Evolutionary conservation across 2,113 vertebrate genomes (phyloP), one percentile per base, ranked within the genome.

Genomic region (Anhinga rufa): DNA sequence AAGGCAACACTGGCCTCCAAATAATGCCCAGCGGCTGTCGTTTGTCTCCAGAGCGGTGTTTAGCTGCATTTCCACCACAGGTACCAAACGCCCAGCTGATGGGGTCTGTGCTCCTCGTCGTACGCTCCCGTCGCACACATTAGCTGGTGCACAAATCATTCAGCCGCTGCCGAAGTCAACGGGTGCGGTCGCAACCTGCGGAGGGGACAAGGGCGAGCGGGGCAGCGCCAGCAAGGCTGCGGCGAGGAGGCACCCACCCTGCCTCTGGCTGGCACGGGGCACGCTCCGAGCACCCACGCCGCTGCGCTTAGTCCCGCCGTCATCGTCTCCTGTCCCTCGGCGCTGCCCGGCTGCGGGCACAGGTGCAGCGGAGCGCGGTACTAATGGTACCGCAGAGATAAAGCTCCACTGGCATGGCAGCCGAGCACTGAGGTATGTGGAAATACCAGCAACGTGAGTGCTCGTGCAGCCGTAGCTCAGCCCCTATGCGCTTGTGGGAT

Each of bases 51-150:
- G 26, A 32, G 52, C 0, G 2, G 13, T 15, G 40, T 60, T 71
- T 26, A 55, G 2, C 36, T 22, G n/a, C 46, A 19, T 32, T 60
- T 32, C 57, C 40, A 10, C 2, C 20, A 12, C 9, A 26, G 49
- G 32, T 25, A 36, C 12, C 49, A 17, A 36, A 61, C 14, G 24
- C 70, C 34, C 42, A 9, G 46, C 61, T 14, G 19, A 8, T 2
- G 6, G 14, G 46, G 17, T 18, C 28, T 36, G 32, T 31, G 54
- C 48, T 40, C 14, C n/a, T 3, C n/a, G 21, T 24, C 2, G 0
- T 19, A 9, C 31, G 0, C 65, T 86, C 66, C 61, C n/a, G 4
- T 44, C 4, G 0, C 5, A 3, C 2, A 0, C n/a, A 28, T 48
- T 19, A 3, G 25, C 6, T 11, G 20, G 51, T 18, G 10, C 36